Percentiles rank a stretch among this genome's conserved stretches.
Conservation (phyloP, 2,888 invertebrate species). For the Melanargia galathea region DNA sequence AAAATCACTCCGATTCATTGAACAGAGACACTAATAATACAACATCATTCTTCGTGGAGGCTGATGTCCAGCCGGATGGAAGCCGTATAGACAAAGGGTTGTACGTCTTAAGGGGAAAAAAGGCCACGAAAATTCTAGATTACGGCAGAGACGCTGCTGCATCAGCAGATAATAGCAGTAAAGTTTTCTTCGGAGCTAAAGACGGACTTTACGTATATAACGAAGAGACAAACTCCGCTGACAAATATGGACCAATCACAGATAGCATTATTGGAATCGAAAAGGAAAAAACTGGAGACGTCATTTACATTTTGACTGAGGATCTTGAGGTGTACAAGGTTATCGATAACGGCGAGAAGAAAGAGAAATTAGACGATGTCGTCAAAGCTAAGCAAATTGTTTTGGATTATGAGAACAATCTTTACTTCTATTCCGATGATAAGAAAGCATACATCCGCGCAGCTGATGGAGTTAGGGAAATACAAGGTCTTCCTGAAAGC, state of each 20-base stretch:
- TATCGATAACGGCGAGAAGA: slow-evolving; percentile 56
- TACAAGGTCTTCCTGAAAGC: slow-evolving; percentile 56
- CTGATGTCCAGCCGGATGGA: slow-evolving; percentile 39
- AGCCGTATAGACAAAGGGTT: slow-evolving; percentile 48
- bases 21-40: no score
- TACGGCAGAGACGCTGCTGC: slow-evolving; percentile 53
- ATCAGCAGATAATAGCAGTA: slow-evolving; percentile 46
- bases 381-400: slow-evolving; percentile 57
- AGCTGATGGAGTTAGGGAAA: slow-evolving; percentile 48
- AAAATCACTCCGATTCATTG: slow-evolving; percentile 24
- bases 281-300: slow-evolving; percentile 42
- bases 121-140: slow-evolving; percentile 50
- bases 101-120: slow-evolving; percentile 45
- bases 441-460: slow-evolving; percentile 52
- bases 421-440: slow-evolving; percentile 56
- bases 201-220: slow-evolving; percentile 59
- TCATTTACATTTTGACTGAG: slow-evolving; percentile 59
- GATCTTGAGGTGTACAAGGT: slow-evolving; percentile 59
- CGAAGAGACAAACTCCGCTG: slow-evolving; percentile 32
- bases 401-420: slow-evolving; percentile 57
- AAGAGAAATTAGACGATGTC: slow-evolving; percentile 52
- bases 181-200: slow-evolving; percentile 54
- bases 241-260: slow-evolving; percentile 45
- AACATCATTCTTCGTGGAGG: slow-evolving; percentile 45
- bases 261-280: slow-evolving; percentile 46